Evolutionary conservation across 2,888 invertebrate species (phyloP).

Genomic region (Baccha elongata): DNA sequence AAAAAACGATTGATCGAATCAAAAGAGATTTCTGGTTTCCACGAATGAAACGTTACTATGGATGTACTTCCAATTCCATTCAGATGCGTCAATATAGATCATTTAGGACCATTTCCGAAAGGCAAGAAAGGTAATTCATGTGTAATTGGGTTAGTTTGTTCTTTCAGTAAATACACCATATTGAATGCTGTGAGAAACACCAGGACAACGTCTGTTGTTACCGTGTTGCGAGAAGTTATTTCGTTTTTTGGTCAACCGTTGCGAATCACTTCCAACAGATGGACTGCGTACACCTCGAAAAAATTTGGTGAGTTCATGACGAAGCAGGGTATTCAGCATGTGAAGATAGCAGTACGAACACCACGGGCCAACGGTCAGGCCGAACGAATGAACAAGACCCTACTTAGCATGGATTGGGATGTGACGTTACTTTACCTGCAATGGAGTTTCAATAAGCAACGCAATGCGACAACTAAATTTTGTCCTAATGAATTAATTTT

Average conservation of each 20-base stretch:
- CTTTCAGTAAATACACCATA: constrained; percentile 69
- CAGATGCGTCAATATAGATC: too few relatives aligned
- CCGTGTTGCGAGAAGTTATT: constrained; percentile 50
- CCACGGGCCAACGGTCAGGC: constrained; percentile 44
- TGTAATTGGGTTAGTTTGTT: too few relatives aligned
- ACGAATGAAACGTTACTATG: constrained; percentile 67
- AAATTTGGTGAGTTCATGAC: constrained; percentile 27
- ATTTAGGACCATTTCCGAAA: constrained; percentile 74
- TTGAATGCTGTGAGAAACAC: constrained; percentile 69
- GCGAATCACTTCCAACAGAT: constrained; percentile 48
- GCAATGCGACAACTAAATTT: constrained; percentile 45
- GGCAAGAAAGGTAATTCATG: too few relatives aligned
- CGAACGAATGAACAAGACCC: constrained; percentile 18
- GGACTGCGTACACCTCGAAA: constrained; percentile 58
- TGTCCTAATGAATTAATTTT: constrained; percentile 68
- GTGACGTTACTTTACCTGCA: constrained; percentile 48
- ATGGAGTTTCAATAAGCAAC: constrained; percentile 66
- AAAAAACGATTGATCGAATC: constrained; percentile 73
- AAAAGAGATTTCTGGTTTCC: constrained; percentile 69
- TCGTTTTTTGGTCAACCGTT: constrained; percentile 48
- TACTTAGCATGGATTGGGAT: constrained; percentile 62
- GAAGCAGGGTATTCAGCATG: constrained; percentile 24
- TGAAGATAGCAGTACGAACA: constrained; percentile 31
- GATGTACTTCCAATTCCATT: too few relatives aligned
- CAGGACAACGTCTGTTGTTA: constrained; percentile 66